Base-by-base conservation (phyloP, 2,113 vertebrate genomes). In the Triplophysa dalaica region DNA sequence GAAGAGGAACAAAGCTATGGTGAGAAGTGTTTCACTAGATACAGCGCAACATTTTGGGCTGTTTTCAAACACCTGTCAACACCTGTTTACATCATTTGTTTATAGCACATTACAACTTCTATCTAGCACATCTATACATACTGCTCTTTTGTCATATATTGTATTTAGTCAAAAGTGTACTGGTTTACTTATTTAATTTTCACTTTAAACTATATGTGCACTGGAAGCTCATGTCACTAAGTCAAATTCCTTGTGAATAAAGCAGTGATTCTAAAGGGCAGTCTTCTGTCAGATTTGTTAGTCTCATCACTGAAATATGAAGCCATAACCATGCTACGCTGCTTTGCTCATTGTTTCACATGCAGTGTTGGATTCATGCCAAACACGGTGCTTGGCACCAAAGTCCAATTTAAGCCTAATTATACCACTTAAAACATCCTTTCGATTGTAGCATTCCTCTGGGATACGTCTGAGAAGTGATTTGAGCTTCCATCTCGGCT, bases 1-100 rank as follows among this genome's bases (percentile, higher is more conserved):
- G 11, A 11, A 64, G 69, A 38, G 76, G 29, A 54, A 67, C 68
- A 24, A 38, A 68, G 52, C 64, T 26, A 50, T 41, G 52, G 29
- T 13, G 7, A 79, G 22, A 50, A 60, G 33, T 22, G 70, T 8
- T 61, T 74, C 12, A 8, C 4, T 38, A 70, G 33, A 56, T 61
- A 61, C 21, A n/a, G n/a, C 13, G 1, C 54, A 43, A 73, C 10
- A 60, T 73, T 17, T 21, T 17, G 29, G 69, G 70, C 70, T 16
- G 24, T 60, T 73, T 33, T 21, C 7, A 73, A 73, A 4, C 8
- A 43, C 43, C 43, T 43, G 10, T 43, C 43, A 43, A 45, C 10
- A 12, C 11, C 33, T 38, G 33, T 38, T 38, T 7, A 38, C 33
- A 38, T 38, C 7, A 7, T 38, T 38, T 38, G 6, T 38, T 7